Conservation (phyloP, 2,888 invertebrate genomes). For the Acrobeloides nanus region DNA sequence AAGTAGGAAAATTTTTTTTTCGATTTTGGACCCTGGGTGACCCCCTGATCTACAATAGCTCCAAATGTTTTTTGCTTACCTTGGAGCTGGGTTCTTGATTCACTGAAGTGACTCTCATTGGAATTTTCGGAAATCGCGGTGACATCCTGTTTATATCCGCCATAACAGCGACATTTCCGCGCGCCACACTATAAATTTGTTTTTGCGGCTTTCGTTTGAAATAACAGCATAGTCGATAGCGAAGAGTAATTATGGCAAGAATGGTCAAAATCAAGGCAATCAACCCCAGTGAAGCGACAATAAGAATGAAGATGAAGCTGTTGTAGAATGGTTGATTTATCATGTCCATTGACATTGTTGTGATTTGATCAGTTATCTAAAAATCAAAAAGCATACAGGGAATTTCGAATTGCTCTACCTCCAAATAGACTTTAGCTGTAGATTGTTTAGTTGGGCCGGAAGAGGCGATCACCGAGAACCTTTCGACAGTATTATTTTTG, state of each 20-base stretch:
- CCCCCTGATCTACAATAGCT: too few species aligned
- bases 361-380: neutral
- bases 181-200: slow-evolving; percentile 16
- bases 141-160: slow-evolving; percentile 21
- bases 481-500: slow-evolving; percentile 31
- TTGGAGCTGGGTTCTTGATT: too few species aligned
- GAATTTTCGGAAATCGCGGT: slow-evolving; percentile 18
- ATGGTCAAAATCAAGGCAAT: slow-evolving; percentile 60
- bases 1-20: too few species aligned
- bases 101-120: too few species aligned
- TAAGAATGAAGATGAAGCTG: slow-evolving; percentile 60
- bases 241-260: too few species aligned
- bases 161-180: slow-evolving; percentile 21
- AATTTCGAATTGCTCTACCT: too few species aligned
- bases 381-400: too few species aligned
- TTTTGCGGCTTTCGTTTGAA: slow-evolving; percentile 18
- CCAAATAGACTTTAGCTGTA: slow-evolving; percentile 31
- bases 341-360: neutral
- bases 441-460: slow-evolving; percentile 27
- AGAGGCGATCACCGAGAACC: slow-evolving; percentile 33
- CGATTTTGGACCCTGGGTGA: too few species aligned
- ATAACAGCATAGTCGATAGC: too few species aligned
- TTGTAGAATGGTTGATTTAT: neutral
- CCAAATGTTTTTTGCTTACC: too few species aligned
- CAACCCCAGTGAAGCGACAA: slow-evolving; percentile 65